Base-by-base conservation (phyloP, 2,797 vertebrate genomes). In the Ctenochaetus hawaiiensis region DNA sequence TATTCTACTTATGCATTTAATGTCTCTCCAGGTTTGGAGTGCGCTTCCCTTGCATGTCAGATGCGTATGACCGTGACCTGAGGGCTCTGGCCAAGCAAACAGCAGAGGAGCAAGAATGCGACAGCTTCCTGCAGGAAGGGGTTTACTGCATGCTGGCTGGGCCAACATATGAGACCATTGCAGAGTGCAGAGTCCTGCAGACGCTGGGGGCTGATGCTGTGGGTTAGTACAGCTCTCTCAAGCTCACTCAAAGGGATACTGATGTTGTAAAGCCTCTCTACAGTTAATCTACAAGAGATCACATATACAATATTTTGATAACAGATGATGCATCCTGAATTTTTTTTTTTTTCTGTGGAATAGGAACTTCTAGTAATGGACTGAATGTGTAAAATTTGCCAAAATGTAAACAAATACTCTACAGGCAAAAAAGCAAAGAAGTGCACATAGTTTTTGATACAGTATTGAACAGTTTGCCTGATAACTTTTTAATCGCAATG, bases 31-130 rank as follows among this genome's bases (percentile, higher is more conserved):
- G 96, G 90, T 96, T 97, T 62, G 96, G 96, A 2, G 83, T 84
- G 20, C 95, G 96, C 45, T 97, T 97, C 87, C 96, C 93, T 2
- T 96, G 95, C 91, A 96, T 96, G 96, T 97, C 96, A 0, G 96
- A 97, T 4, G 96, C 96, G 0, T 97, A 97, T 6, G 95, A 97
- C 57, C 79, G 75, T 61, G 87, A 93, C 0, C 80, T 97, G 81
- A 85, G 81, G 0, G 0, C 44, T 51, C 72, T 96, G 87, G 93
- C 93, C 2, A 81, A 47, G 80, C 49, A 92, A 73, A 88, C 88
- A 0, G 95, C 93, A 0, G 43, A 92, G 82, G 93, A 96, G 68
- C 93, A 95, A 77, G 88, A 78, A 39, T 93, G 89, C 16, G 53
- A 61, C 67, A 56, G 70, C 65, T 95, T 96, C 83, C 49, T 93